These are phyloP conservation scores for Myopa tessellatipennis DNA, from an alignment of 2,888 invertebrate genomes.

Conservation along the genomic window DNA sequence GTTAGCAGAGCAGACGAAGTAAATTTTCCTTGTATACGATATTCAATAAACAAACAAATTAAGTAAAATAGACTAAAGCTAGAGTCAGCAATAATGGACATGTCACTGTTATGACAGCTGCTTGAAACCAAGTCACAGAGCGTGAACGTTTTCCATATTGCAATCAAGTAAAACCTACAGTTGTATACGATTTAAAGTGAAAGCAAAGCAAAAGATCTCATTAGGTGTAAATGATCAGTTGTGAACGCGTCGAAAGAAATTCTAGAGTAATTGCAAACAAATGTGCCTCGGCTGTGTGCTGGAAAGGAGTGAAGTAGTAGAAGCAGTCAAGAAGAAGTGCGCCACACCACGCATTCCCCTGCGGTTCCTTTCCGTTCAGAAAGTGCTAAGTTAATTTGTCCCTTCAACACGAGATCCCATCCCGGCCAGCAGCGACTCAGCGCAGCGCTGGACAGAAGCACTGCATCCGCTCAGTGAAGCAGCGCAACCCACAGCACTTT, in stretches of 20 bases:
- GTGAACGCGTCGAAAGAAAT: conserved; percentile 10
- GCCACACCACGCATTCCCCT: background rate
- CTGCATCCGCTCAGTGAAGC: background rate
- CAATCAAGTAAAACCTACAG: conserved; percentile 32
- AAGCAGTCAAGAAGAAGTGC: conserved; percentile 25
- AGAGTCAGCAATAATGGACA: conserved; percentile 41
- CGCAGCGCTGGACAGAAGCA: background rate
- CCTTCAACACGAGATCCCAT: background rate
- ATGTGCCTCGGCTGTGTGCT: conserved; percentile 25
- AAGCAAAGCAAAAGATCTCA: conserved; percentile 24
- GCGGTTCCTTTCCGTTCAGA: background rate
- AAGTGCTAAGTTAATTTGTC: conserved; percentile 1
- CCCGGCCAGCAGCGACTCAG: background rate
- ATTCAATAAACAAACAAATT: conserved; percentile 16
- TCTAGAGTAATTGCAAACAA: conserved; percentile 29
- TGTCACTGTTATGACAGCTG: conserved; percentile 48
- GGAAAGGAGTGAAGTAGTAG: conserved; percentile 24
- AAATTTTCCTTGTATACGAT: conserved; percentile 40
- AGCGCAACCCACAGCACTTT: conserved; percentile 48
- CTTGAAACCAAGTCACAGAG: conserved; percentile 39
- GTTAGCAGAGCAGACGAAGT: conserved; percentile 36
- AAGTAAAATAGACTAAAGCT: background rate
- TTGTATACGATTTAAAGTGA: conserved; percentile 25
- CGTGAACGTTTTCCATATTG: conserved; percentile 41
- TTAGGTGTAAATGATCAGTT: no score